Evolutionary conservation across 2,797 vertebrate genomes (phyloP), one percentile per base, ranked within the genome.

Genomic region (Orestias chungarensis): DNA sequence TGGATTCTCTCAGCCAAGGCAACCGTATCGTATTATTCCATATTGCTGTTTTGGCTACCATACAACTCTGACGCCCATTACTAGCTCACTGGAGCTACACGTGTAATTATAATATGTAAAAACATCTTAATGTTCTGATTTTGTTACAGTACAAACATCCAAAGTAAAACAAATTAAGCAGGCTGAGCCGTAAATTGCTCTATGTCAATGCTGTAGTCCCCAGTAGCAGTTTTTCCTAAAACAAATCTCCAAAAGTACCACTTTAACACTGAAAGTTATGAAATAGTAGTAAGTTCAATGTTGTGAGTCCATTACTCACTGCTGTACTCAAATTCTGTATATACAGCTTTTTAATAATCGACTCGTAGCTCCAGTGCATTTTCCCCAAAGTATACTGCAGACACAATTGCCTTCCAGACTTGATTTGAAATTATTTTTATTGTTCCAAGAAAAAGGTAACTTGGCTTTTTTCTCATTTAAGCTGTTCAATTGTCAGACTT

Each of bases 371-470:
- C 84, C 82, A 70, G 71, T 67, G 75, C 87, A 86, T 94, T 87
- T 83, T 84, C 83, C 86, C 85, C 74, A 86, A 92, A 94, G 94
- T 93, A 93, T 94, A 95, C 92, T 90, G 89, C 91, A 80, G 88
- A 91, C 89, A 90, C 85, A 81, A 88, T 94, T 90, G 89, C 91
- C 89, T 89, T 83, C 79, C 91, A 92, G 90, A 90, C 84, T 82
- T 85, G 83, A 87, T 88, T 90, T 90, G 75, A 79, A 89, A 90
- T 91, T 70, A 93, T 92, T 92, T 92, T 91, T 93, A 93, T 90
- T 92, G 93, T 76, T 79, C 83, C 3, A 44, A 86, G 80, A 73
- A 86, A 89, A 88, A 91, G 88, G 89, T 88, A 87, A 81, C 73
- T 70, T 74, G 64, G 52, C 49, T 68, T 78, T 76, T 78, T 78